Evolutionary conservation across 2,113 vertebrate species (phyloP), one percentile per base, ranked within the genome.

Genomic region (Microcebus murinus): DNA sequence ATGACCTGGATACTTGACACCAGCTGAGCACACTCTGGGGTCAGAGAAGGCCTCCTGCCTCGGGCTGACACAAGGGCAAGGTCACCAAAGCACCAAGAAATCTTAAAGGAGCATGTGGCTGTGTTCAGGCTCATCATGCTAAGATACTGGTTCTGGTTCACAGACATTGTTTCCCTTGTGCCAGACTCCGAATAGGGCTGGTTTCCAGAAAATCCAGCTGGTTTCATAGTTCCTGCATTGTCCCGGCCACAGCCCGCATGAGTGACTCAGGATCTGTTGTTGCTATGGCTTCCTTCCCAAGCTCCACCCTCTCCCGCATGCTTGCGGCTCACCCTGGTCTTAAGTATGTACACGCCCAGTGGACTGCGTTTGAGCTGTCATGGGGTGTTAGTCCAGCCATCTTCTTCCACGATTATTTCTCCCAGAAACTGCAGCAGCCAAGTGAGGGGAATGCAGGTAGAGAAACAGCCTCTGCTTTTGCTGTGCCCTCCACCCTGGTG

Each of bases 401-500:
- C 76, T 57, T 80, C 84, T 18, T 59, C 59, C 34, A 34, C 8
- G 48, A 20, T 34, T 5, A 39, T 45, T 71, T 61, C 42, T 84
- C 29, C 63, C 73, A 13, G 80, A 79, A 48, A 21, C n/a, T 7
- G 8, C n/a, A 13, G 0, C 13, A 50, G 31, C 36, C 27, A 3
- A 10, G 5, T 45, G 25, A 39, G 65, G 68, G 48, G 68, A 25
- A 1, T 12, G 5, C 1, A 0, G 17, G 6, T 10, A 50, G 14
- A 91, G 57, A 61, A 21, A 10, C 18, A 15, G 52, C 52, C 86
- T 50, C 17, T 1, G 7, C 4, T 3, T 2, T 79, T 9, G 20
- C 20, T 7, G 0, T 10, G 2, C 18, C 57, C 42, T 5, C 7
- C 0, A 2, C 31, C 61, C 8, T 29, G 0, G 27, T 0, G 0